These are phyloP conservation scores for Anthoptus insignis DNA, from an alignment of 2,888 invertebrate species.

Conservation along the genomic window DNA sequence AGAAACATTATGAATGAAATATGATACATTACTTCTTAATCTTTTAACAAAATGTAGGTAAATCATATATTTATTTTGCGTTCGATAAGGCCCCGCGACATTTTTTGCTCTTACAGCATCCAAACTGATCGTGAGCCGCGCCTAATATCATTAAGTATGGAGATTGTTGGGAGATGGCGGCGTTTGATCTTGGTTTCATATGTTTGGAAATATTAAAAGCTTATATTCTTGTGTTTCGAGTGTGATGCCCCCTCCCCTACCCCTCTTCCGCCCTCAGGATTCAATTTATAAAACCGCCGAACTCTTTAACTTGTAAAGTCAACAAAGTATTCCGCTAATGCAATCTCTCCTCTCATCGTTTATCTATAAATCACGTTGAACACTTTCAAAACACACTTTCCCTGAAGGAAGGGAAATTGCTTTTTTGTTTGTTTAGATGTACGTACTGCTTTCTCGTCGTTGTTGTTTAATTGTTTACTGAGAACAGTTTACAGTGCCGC, in stretches of 20 bases:
- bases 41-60: too few species aligned
- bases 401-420: neutral
- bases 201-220: neutral
- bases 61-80: too few species aligned
- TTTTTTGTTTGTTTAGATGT: conserved; percentile 5
- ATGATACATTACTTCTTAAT: too few species aligned
- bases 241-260: neutral
- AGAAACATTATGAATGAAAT: too few species aligned
- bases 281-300: conserved; percentile 14
- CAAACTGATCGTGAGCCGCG: neutral
- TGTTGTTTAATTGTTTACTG: neutral
- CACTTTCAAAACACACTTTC: conserved; percentile 7
- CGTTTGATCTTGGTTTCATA: neutral
- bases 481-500: too few species aligned
- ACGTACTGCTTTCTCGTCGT: neutral
- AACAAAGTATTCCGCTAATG: conserved; percentile 7
- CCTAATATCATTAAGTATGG: neutral
- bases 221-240: neutral
- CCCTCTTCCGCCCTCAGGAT: neutral
- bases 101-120: neutral
- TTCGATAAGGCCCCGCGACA: neutral
- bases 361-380: conserved; percentile 7
- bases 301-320: conserved; percentile 11
- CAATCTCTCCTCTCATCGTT: conserved; percentile 1
- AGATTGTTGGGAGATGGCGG: neutral